phyloP scores from a whole-genome alignment of 2,113 vertebrate species.

The Phalacrocorax aristotelis region DNA sequence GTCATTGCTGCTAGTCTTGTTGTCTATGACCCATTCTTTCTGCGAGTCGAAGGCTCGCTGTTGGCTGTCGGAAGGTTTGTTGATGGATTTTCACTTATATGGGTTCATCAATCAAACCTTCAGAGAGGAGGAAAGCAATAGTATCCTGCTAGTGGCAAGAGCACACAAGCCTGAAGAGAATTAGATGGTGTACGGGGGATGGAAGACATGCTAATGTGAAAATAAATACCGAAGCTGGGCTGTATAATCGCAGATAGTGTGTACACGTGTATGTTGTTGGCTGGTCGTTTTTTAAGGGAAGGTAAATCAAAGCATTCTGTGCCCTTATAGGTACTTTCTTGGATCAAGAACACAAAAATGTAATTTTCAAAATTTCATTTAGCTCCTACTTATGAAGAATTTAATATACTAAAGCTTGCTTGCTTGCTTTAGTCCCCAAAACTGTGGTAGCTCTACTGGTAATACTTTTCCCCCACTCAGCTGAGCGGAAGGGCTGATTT shows the following conservation, averaged over 20 bases:
- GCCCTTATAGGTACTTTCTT: not conserved
- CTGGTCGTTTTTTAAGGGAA: not conserved
- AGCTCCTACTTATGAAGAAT: not conserved
- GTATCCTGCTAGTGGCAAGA: not conserved
- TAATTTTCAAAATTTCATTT: not conserved
- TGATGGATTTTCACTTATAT: not conserved
- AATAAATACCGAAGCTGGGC: not conserved
- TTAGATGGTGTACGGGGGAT: rapidly evolving
- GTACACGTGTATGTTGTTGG: rapidly evolving
- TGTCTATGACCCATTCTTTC: not conserved
- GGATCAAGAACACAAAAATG: not conserved
- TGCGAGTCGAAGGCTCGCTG: rapidly evolving
- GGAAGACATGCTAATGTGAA: not conserved
- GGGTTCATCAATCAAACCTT: not conserved
- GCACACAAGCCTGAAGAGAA: not conserved
- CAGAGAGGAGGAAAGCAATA: not conserved
- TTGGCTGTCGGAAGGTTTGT: not conserved
- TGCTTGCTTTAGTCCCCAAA: not conserved
- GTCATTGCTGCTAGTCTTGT: not conserved
- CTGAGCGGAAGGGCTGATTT: not conserved
- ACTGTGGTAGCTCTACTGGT: not conserved
- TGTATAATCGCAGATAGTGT: rapidly evolving
- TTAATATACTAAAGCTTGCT: not conserved
- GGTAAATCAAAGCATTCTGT: not conserved
- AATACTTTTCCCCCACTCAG: not conserved